Conservation (phyloP, 2,113 vertebrate genomes). For the Melanerpes aurifrons region DNA sequence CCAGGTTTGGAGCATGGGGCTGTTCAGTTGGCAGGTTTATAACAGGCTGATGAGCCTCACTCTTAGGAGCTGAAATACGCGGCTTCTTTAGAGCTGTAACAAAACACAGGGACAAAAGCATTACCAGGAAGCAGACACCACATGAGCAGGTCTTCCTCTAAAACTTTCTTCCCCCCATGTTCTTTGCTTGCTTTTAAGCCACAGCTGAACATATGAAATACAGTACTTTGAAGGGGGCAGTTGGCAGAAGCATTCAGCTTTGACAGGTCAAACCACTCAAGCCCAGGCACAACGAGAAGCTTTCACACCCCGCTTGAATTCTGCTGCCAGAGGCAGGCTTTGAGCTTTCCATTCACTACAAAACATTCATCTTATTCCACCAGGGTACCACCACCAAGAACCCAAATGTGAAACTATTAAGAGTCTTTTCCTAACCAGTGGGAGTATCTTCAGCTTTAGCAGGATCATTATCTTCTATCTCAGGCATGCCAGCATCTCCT, state of each 20-base stretch:
- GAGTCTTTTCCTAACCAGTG: conserved; percentile 79
- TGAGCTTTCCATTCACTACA: neutral
- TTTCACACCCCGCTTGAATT: neutral
- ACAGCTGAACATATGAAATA: neutral
- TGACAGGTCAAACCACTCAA: neutral
- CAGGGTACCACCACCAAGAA: neutral
- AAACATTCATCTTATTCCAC: neutral
- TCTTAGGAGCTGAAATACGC: conserved; percentile 66
- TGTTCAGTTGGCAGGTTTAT: conserved; percentile 67
- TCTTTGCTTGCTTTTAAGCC: neutral
- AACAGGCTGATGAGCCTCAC: conserved; percentile 55
- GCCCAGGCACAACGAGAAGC: neutral
- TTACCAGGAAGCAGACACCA: neutral
- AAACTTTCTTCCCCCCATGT: neutral
- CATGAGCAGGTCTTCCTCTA: neutral
- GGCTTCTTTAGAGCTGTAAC: conserved; percentile 77
- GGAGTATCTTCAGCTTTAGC: conserved; percentile 87
- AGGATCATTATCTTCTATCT: conserved; percentile 94
- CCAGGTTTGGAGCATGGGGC: conserved; percentile 65
- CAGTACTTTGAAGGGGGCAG: neutral
- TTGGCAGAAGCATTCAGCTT: neutral
- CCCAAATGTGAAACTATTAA: neutral
- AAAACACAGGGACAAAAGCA: conserved; percentile 36
- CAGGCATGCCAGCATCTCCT: conserved; percentile 97
- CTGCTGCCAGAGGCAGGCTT: neutral